Evolutionary conservation across 2,113 vertebrate genomes (phyloP).

Genomic region (Lepidothrix coronata): DNA sequence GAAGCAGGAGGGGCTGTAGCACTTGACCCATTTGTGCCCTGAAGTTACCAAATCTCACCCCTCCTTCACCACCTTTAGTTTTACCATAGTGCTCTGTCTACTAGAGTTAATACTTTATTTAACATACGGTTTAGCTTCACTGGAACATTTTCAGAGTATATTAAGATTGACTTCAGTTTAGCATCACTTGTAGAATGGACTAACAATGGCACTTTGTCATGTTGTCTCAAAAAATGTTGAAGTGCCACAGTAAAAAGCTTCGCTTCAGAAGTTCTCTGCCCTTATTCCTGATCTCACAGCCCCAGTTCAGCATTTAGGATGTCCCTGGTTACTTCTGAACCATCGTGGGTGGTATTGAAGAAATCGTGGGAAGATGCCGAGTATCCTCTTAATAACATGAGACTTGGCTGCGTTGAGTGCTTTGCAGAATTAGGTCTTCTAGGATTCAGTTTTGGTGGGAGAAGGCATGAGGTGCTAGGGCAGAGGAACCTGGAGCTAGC

Average conservation of each 20-base stretch:
- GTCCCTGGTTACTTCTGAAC: neutral
- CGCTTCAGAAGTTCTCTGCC: neutral
- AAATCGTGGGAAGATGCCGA: fast-evolving
- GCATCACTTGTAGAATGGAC: neutral
- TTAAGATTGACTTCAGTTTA: neutral
- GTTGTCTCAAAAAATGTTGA: neutral
- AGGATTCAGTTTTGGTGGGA: neutral
- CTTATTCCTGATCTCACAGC: neutral
- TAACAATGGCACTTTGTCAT: neutral
- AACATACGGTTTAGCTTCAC: neutral
- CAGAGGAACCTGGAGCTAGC: neutral
- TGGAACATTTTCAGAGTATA: neutral
- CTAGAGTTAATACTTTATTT: neutral
- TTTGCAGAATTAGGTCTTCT: neutral
- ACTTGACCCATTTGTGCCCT: neutral
- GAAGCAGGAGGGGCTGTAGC: neutral
- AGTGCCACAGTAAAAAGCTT: neutral
- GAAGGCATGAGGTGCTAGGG: neutral
- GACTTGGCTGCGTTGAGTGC: fast-evolving
- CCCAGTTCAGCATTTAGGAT: neutral
- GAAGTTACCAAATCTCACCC: neutral
- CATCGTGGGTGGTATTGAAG: neutral
- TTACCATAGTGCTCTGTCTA: neutral
- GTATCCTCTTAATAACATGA: neutral
- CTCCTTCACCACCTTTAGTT: neutral